Base-by-base conservation (phyloP, 2,797 vertebrate genomes). In the Novumbra hubbsi region DNA sequence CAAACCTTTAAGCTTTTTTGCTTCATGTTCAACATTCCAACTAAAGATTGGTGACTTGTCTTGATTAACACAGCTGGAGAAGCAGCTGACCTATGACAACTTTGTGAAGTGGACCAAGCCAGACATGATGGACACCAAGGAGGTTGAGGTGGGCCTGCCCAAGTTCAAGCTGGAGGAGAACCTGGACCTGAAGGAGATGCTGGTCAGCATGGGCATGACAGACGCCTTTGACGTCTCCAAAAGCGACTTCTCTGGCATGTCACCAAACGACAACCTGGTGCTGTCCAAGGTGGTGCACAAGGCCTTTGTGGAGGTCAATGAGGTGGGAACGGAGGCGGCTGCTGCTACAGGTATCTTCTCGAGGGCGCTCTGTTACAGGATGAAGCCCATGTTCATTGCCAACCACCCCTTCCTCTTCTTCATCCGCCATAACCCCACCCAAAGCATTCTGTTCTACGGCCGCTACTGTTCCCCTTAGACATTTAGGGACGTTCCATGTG, bases 361-460 rank as follows among this genome's bases (percentile, higher is more conserved):
- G 89, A 87, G 75, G 38, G 0, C 90, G 69, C 87, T 87, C 2
- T 92, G 88, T 16, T 30, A 80, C 3, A 6, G 3, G 21, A 19
- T 30, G 0, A 17, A 32, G 21, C 52, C 28, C 4, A 0, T 0
- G 0, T 95, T 97, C 71, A 86, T 78, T 3, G 95, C 93, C 0
- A 90, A 98, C 81, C 96, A 94, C 77, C 96, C 96, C 0, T 99
- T 98, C 91, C 90, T 99, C n/a, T 96, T 99, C 89, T 94, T 97
- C 84, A 96, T 98, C 82, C 82, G 88, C 21, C 95, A 97, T 63
- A 95, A 91, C 52, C 77, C 82, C 74, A 91, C 92, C 67, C 75
- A 11, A 7, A 94, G 80, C 77, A 74, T 98, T 70, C 86, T 99
- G 72, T 98, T 99, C 79, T 95, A 90, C 0, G 96, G 97, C 15